These are phyloP conservation scores for Notocelia uddmanniana DNA, from an alignment of 2,888 invertebrate species.

Conservation along the genomic window DNA sequence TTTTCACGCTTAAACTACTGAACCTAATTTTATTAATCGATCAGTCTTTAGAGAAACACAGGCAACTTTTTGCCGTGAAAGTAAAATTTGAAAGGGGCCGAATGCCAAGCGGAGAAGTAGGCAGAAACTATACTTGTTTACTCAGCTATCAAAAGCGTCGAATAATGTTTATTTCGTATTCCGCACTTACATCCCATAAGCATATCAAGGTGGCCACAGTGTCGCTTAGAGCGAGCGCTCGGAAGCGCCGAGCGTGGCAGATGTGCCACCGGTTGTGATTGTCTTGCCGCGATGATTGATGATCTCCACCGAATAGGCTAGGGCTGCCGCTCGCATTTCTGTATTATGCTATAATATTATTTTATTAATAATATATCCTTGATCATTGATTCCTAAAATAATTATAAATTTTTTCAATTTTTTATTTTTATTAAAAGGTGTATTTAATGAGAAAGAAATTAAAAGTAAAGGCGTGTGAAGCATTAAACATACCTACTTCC, in stretches of 20 bases:
- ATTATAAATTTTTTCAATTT: no score
- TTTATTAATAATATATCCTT: not conserved
- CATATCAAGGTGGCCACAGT: conserved; percentile 35
- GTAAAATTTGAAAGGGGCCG: not conserved
- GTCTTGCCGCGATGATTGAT: conserved; percentile 85
- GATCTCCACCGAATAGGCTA: conserved; percentile 78
- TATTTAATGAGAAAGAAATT: no score
- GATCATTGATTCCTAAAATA: no score
- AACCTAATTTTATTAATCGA: no score
- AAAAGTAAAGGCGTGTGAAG: no score
- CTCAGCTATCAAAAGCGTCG: conserved; percentile 8
- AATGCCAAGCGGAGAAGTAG: no score
- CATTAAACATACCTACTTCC: no score
- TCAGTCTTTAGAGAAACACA: no score
- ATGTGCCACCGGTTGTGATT: conserved; percentile 86
- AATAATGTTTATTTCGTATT: conserved; percentile 5
- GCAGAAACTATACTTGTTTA: not conserved
- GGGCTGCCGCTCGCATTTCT: conserved; percentile 62
- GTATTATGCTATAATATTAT: conserved; percentile 13
- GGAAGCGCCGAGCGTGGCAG: conserved; percentile 68
- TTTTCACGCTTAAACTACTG: no score
- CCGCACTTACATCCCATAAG: conserved; percentile 15
- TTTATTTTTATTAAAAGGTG: no score
- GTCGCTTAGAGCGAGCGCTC: conserved; percentile 44
- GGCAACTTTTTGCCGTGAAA: no score